phyloP scores from a whole-genome alignment of 2,888 invertebrate species.

The Noctua fimbriata region DNA sequence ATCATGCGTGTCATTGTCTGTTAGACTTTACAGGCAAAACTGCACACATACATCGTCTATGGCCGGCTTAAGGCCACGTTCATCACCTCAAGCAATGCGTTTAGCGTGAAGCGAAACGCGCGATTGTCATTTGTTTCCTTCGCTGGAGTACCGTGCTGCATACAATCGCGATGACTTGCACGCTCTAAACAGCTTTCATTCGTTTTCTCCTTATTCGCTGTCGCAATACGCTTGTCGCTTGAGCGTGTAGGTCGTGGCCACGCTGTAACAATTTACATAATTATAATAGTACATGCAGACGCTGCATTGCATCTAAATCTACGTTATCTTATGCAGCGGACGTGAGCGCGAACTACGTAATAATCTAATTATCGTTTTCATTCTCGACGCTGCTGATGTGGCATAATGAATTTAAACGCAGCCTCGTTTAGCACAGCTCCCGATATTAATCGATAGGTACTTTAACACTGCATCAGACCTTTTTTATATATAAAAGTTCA shows the following conservation, averaged over 20 bases:
- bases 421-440: conserved; percentile 36
- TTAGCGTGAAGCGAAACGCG: no score
- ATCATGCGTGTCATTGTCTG: neutral
- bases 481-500: conserved; percentile 21
- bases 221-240: neutral
- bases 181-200: neutral
- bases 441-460: conserved; percentile 55
- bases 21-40: neutral
- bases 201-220: neutral
- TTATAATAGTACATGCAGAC: conserved; percentile 28
- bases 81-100: neutral
- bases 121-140: neutral
- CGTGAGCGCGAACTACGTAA: conserved; percentile 29
- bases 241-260: neutral
- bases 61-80: neutral
- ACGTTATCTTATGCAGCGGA: conserved; percentile 44
- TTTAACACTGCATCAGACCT: conserved; percentile 42
- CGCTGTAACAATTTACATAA: conserved; percentile 28
- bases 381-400: conserved; percentile 36
- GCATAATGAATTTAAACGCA: conserved; percentile 32
- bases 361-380: conserved; percentile 59
- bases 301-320: conserved; percentile 49
- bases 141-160: neutral
- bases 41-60: neutral
- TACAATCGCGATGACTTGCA: neutral